Evolutionary conservation across 2,797 vertebrate species (phyloP).

Genomic region (Masticophis lateralis): DNA sequence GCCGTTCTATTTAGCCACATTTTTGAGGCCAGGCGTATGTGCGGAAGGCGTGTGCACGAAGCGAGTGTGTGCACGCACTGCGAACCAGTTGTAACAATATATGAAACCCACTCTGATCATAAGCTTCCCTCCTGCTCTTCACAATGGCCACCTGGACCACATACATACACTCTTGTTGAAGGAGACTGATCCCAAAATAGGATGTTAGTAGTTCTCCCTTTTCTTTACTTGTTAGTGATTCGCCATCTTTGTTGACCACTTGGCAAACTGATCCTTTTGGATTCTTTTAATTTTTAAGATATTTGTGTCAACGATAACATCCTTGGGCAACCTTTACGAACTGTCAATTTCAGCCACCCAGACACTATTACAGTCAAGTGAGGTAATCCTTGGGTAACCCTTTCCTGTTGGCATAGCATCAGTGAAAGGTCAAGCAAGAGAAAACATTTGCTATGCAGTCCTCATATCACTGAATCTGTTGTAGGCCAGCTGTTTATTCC

Average conservation of each 20-base stretch:
- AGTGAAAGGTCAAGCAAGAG: neutral
- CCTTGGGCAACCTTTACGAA: neutral
- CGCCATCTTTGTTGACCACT: neutral
- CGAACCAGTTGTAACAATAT: no score
- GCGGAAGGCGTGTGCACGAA: no score
- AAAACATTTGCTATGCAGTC: neutral
- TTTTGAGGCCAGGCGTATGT: no score
- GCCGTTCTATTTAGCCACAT: no score
- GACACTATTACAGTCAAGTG: neutral
- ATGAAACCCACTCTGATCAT: no score
- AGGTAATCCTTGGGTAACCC: neutral
- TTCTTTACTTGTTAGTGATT: neutral
- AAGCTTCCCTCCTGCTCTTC: neutral
- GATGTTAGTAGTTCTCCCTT: neutral
- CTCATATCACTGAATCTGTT: neutral
- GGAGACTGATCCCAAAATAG: neutral
- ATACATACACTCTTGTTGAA: neutral
- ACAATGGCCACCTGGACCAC: neutral
- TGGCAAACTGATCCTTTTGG: neutral
- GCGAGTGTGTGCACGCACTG: no score
- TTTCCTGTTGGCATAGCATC: neutral
- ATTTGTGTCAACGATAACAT: neutral
- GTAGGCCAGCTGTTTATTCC: neutral
- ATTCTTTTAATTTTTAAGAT: neutral
- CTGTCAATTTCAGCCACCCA: neutral